Evolutionary conservation across 1,140 invertebrate species (phyloP), one percentile per base, ranked within the genome.

Genomic region (Grapholita molesta): DNA sequence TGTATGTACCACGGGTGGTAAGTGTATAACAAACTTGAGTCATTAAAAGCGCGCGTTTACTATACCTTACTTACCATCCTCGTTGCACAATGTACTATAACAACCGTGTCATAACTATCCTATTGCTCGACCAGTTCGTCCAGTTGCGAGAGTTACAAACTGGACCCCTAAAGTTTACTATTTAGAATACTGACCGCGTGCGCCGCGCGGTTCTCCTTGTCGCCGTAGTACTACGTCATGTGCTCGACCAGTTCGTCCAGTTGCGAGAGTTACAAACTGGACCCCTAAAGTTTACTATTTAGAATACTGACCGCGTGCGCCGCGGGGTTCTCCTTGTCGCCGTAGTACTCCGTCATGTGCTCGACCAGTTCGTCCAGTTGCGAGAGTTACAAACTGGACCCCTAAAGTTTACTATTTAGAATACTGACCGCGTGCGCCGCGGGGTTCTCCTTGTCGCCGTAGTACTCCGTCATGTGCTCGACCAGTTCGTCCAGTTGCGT

Each of bases 261-360:
- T 76, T 96, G 94, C 6, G 93, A 91, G 3, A 94, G 94, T 78
- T 95, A 94, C 1, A 94, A 92, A 0, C 95, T 94, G 97, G 18
- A 97, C 91, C 96, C 96, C 90, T 97, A 97, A 15, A 97, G 91
- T 96, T 96, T 30, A 30, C 98, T 86, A 98, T 97, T 25, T 94
- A 93, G 1, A 93, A 94, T 11, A 96, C 96, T 15, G 94, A 94
- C 21, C 95, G 94, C 66, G 96, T 93, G 28, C 3, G 28, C 28
- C 28, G 28, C 28, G 3, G 15, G 32, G 25, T 64, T 18, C 55
- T 25, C 25, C 61, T 7, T 21, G 5, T 23, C 24, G 2, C 8
- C 38, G 28, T 30, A 30, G 28, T 30, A 30, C n/a, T 30, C 23
- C 23, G 6, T 23, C 11, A 57, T 97, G 67, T 95, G 93, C 9